Percentiles rank a stretch among this genome's conserved stretches.
Conservation (phyloP, 2,797 vertebrate species). For the Valencia hispanica region DNA sequence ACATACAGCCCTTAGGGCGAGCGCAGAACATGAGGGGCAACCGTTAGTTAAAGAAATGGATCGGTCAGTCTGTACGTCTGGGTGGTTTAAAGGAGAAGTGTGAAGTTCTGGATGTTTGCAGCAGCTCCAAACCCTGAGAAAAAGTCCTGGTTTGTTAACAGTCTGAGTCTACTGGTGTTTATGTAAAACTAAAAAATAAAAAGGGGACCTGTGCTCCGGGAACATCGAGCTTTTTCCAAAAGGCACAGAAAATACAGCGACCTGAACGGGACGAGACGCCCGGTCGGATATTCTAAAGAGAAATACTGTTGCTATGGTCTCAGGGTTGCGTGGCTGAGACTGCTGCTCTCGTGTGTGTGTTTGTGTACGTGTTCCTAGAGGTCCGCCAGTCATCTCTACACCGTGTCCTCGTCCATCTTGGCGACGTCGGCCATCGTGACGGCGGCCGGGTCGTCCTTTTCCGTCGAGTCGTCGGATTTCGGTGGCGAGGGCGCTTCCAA, state of each 20-base stretch:
- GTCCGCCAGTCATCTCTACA: slow-evolving; percentile 35
- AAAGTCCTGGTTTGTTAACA: slow-evolving; percentile 25
- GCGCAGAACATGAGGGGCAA: neutral
- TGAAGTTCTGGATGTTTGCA: slow-evolving; percentile 34
- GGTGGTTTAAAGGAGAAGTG: neutral
- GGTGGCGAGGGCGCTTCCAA: slow-evolving; percentile 43
- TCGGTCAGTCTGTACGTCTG: neutral
- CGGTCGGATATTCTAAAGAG: neutral
- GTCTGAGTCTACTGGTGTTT: neutral
- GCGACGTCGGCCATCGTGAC: slow-evolving; percentile 55
- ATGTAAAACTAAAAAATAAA: neutral
- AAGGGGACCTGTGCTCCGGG: slow-evolving; percentile 14
- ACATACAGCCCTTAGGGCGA: slow-evolving; percentile 34
- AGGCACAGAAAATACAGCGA: slow-evolving; percentile 49
- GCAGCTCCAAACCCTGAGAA: slow-evolving; percentile 53
- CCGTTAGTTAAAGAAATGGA: slow-evolving; percentile 7
- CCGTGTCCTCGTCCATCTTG: slow-evolving; percentile 74
- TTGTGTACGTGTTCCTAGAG: neutral
- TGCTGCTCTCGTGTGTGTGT: neutral
- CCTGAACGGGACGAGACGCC: neutral
- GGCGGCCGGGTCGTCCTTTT: slow-evolving; percentile 26
- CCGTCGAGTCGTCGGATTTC: slow-evolving; percentile 53
- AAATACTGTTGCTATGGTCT: slow-evolving; percentile 38
- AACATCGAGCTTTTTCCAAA: slow-evolving; percentile 30
- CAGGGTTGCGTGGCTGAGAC: slow-evolving; percentile 14